phyloP scores from a whole-genome alignment of 2,797 vertebrate species.

The Danio aesculapii region DNA sequence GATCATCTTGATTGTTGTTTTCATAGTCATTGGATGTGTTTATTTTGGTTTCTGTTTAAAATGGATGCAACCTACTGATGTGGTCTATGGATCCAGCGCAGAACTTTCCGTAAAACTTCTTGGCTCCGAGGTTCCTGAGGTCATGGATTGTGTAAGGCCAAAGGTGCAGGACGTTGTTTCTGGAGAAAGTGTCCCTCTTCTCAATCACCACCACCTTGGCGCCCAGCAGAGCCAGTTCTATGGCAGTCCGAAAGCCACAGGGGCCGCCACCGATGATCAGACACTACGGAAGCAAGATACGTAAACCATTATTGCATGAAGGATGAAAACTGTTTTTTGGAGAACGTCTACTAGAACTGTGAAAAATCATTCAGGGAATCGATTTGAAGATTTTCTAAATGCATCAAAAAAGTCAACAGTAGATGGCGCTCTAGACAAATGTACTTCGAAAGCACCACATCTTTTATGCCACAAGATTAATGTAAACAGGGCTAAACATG shows the following conservation, averaged over 20 bases:
- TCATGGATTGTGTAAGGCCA: constrained; percentile 99
- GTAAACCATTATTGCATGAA: background rate
- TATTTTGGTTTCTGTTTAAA: background rate
- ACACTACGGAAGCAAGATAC: constrained; percentile 79
- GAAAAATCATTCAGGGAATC: no score
- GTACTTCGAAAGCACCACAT: no score
- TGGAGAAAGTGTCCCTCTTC: constrained; percentile 95
- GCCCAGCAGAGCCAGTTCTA: constrained; percentile 93
- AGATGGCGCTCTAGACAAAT: no score
- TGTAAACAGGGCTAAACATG: no score
- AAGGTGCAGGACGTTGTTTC: constrained; percentile 98
- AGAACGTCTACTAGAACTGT: background rate
- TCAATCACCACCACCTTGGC: constrained; percentile 95
- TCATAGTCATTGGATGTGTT: no score
- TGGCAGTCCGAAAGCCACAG: constrained; percentile 92
- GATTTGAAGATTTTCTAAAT: no score
- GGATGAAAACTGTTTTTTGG: background rate
- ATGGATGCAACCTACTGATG: constrained; percentile 89
- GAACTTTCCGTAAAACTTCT: constrained; percentile 98
- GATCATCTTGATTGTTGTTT: no score
- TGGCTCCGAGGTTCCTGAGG: constrained; percentile 92
- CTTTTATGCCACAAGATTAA: no score
- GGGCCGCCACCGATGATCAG: constrained; percentile 95
- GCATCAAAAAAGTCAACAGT: no score
- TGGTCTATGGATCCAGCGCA: constrained; percentile 97